phyloP scores from a whole-genome alignment of 2,797 vertebrate genomes.

The Nannoperca obscura region DNA sequence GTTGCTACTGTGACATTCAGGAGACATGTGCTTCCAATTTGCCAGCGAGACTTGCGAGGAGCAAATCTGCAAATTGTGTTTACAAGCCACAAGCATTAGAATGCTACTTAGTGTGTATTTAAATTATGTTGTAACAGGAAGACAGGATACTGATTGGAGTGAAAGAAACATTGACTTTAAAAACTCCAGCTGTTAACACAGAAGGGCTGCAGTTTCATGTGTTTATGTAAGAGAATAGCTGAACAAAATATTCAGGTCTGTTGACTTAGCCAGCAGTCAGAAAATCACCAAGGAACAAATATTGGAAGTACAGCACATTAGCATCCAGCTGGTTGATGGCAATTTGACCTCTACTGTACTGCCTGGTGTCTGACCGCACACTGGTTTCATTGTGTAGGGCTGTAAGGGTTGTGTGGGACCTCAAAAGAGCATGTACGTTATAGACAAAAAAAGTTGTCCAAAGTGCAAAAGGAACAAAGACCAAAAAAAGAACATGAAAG shows the following conservation, averaged over 20 bases:
- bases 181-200: conserved; percentile 51
- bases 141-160: conserved; percentile 47
- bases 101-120: conserved; percentile 41
- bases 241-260: conserved; percentile 8
- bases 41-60: conserved; percentile 30
- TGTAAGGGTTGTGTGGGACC: not conserved
- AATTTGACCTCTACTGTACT: conserved; percentile 23
- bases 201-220: conserved; percentile 18
- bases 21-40: conserved; percentile 39
- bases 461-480: conserved; percentile 8
- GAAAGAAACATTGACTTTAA: conserved; percentile 44
- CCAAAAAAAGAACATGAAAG: not conserved
- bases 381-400: conserved; percentile 15
- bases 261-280: not conserved
- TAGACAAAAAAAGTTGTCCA: not conserved
- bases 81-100: conserved; percentile 42
- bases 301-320: not conserved
- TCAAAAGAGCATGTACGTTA: conserved; percentile 12
- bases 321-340: conserved; percentile 21
- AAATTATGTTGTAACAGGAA: conserved; percentile 28
- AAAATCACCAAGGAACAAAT: conserved; percentile 32
- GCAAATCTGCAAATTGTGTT: conserved; percentile 58
- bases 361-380: conserved; percentile 8
- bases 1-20: conserved; percentile 35
- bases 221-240: conserved; percentile 6